Percentiles rank a stretch among this genome's conserved stretches.
Conservation (phyloP, 2,113 vertebrate species). For the Gallinago media region DNA sequence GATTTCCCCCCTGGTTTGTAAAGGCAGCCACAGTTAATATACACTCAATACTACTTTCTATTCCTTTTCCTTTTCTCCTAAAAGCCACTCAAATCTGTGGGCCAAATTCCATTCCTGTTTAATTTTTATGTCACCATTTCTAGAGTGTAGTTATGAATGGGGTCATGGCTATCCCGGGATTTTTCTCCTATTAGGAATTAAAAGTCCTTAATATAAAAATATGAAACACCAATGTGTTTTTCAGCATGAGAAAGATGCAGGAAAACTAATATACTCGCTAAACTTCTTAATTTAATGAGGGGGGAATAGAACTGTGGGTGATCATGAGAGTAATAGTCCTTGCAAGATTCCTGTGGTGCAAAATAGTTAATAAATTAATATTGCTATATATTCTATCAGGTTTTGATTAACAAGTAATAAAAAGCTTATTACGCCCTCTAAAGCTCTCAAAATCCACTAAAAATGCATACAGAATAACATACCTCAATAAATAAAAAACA, state of each 20-base stretch:
- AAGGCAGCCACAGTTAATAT: neutral
- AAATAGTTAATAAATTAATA: neutral
- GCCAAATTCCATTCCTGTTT: neutral
- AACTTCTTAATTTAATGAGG: neutral
- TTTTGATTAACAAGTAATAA: neutral
- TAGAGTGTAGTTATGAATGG: no score
- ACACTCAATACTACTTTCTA: neutral
- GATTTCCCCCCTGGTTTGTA: neutral
- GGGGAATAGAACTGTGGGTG: neutral
- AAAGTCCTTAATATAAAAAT: neutral
- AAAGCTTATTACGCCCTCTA: neutral
- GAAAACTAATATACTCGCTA: neutral
- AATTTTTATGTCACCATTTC: neutral
- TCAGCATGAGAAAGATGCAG: neutral
- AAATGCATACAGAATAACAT: neutral
- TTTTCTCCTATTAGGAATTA: neutral
- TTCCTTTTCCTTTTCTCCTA: neutral
- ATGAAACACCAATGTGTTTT: neutral
- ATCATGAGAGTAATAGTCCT: neutral
- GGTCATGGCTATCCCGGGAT: fast-evolving
- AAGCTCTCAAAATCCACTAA: neutral
- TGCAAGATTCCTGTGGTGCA: neutral
- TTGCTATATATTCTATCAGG: neutral
- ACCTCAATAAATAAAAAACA: neutral
- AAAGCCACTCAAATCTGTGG: neutral